Percentiles rank a stretch among this genome's conserved stretches.
Evolutionary conservation across 2,888 invertebrate genomes (phyloP).

Genomic region (Dolomedes plantarius): DNA sequence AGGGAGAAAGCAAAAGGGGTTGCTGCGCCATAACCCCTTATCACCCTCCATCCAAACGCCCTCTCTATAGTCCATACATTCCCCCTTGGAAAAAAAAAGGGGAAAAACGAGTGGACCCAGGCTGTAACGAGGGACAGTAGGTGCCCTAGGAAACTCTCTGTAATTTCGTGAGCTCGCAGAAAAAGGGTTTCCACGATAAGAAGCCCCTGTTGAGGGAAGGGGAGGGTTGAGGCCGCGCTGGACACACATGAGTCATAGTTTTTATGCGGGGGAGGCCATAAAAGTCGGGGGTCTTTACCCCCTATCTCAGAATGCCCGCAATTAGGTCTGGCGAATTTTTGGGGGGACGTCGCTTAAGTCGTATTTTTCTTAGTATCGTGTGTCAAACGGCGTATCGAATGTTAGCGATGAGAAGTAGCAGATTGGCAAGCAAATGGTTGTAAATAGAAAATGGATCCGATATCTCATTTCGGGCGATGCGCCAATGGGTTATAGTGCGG

Average conservation of each 20-base stretch:
- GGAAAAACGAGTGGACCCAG: background rate
- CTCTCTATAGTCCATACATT: slow-evolving; percentile 28
- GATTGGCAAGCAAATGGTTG: slow-evolving; percentile 14
- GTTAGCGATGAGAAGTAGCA: slow-evolving; percentile 10
- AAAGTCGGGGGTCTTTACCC: slow-evolving; percentile 19
- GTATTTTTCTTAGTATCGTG: slow-evolving; percentile 27
- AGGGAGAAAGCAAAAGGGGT: slow-evolving; percentile 14
- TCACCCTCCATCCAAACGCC: slow-evolving; percentile 46
- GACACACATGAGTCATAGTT: slow-evolving; percentile 46
- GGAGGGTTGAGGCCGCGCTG: slow-evolving; percentile 4
- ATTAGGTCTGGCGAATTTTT: slow-evolving; percentile 25
- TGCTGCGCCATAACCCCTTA: slow-evolving; percentile 52
- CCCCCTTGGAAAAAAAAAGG: background rate
- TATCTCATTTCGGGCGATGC: background rate
- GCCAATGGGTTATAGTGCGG: background rate
- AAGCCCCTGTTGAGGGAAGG: slow-evolving; percentile 18
- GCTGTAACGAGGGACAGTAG: slow-evolving; percentile 1
- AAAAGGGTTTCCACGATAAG: slow-evolving; percentile 59
- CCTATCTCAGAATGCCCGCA: slow-evolving; percentile 26
- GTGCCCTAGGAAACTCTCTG: slow-evolving; percentile 21
- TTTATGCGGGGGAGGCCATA: slow-evolving; percentile 33
- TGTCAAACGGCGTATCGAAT: slow-evolving; percentile 23
- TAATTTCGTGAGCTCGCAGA: slow-evolving; percentile 56
- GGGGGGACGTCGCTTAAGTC: background rate
- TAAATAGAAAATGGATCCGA: slow-evolving; percentile 14